Evolutionary conservation across 2,888 invertebrate species (phyloP), one percentile per base, ranked within the genome.

Genomic region (Creontiades dilutus): DNA sequence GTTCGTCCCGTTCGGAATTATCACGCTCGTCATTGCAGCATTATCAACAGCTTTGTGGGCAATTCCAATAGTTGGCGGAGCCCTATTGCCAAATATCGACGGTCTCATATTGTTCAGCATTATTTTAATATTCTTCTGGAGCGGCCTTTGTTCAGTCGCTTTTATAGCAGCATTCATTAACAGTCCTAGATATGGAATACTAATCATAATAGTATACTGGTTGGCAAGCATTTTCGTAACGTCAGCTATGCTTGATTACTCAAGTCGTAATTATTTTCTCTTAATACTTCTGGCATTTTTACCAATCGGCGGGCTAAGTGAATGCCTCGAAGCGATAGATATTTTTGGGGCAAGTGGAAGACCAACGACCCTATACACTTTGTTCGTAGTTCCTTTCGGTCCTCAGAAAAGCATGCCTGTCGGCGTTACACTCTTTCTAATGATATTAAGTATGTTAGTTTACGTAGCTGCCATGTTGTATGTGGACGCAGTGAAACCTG

Each of bases 401-500:
- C 3, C 7, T 1, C 13, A 11, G 16, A 46, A 1, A n/a, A n/a
- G 11, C 13, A 11, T 75, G 9, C 78, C 87, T 11, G 27, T 76
- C 3, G 87, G 87, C 13, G 47, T 46, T 13, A 19, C 27, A 37
- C 75, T 87, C 14, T 0, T 87, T 23, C 16, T 47, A 7, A 87
- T 87, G 87, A 13, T 19, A n/a, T 19, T 19, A 27, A 47, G 76
- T 23, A 76, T 75, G 48, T 11, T 87, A 5, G 76, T 87, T 14
- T 87, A 46, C 47, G 0, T 76, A 19, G n/a, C 94, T 14, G 90
- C 95, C 16, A 94, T 95, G 0, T 94, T 95, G 93, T 96, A 96
- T 92, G 93, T 96, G 61, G 96, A 96, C 92, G 94, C 93, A n/a
- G 93, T 95, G 55, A 94, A 93, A 91, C 97, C 97, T 0, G 96